Evolutionary conservation across 2,888 invertebrate genomes (phyloP).

Genomic region (Norana najaformis): DNA sequence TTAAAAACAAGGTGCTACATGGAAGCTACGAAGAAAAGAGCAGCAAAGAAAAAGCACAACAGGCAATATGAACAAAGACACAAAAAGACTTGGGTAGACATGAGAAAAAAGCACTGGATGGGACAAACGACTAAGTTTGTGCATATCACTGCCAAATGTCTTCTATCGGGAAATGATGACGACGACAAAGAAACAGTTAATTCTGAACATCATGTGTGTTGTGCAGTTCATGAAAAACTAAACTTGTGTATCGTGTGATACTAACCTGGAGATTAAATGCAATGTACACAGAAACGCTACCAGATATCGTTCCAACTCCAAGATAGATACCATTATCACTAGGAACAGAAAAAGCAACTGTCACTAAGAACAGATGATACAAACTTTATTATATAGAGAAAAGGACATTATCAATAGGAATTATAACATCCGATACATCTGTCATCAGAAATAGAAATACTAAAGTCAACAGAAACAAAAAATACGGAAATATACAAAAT

Average conservation of each 20-base stretch:
- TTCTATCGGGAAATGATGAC: no score
- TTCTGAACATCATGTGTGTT: not conserved
- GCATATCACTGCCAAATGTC: no score
- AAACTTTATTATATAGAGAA: not conserved
- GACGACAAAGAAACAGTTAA: no score
- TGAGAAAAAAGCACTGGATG: no score
- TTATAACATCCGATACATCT: not conserved
- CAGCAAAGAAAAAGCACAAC: no score
- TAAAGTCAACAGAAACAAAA: not conserved
- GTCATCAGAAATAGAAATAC: not conserved
- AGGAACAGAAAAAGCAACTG: conserved; percentile 63
- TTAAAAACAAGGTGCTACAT: no score
- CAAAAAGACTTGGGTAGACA: no score
- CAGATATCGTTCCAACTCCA: conserved; percentile 85
- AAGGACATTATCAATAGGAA: not conserved
- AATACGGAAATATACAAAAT: not conserved
- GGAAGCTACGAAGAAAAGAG: no score
- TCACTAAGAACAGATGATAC: not conserved
- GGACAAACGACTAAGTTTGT: no score
- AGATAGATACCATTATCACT: conserved; percentile 86
- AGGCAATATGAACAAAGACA: no score
- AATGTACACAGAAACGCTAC: conserved; percentile 85
- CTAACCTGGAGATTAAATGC: conserved; percentile 82
- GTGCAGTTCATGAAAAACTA: not conserved
- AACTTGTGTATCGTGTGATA: not conserved